phyloP scores from a whole-genome alignment of 2,888 invertebrate genomes.

The Lysandra bellargus region DNA sequence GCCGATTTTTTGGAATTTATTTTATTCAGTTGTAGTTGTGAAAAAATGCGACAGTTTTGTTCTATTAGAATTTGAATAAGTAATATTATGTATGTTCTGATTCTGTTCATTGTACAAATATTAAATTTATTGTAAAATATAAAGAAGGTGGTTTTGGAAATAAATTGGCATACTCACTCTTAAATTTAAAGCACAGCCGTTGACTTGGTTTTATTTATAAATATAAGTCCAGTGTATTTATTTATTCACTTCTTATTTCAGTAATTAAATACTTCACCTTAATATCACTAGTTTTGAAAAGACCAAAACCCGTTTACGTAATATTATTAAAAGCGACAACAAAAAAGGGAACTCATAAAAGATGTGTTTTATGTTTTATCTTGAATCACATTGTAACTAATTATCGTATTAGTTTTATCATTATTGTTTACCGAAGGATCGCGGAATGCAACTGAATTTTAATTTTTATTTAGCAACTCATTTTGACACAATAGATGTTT shows the following conservation, averaged over 20 bases:
- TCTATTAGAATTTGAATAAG: too few species aligned
- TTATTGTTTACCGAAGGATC: background rate
- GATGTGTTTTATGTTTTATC: background rate
- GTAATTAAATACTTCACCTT: background rate
- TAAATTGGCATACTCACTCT: background rate
- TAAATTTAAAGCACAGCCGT: slow-evolving; percentile 2
- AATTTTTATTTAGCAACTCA: background rate
- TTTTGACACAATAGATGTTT: background rate
- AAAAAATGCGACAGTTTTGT: too few species aligned
- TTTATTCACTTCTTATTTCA: background rate
- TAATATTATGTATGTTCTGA: too few species aligned
- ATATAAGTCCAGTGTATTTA: background rate
- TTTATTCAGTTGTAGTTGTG: too few species aligned
- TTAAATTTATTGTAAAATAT: too few species aligned
- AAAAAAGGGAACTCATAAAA: background rate
- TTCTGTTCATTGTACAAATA: too few species aligned
- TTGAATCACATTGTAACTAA: background rate
- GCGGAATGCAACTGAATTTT: background rate
- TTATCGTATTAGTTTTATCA: background rate
- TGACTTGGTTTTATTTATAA: background rate
- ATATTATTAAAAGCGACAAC: background rate
- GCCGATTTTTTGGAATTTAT: too few species aligned
- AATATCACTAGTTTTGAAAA: background rate
- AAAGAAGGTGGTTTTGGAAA: background rate
- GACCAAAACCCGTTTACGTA: background rate